Evolutionary conservation across 2,113 vertebrate genomes (phyloP).

Genomic region (Acanthochromis polyacanthus): DNA sequence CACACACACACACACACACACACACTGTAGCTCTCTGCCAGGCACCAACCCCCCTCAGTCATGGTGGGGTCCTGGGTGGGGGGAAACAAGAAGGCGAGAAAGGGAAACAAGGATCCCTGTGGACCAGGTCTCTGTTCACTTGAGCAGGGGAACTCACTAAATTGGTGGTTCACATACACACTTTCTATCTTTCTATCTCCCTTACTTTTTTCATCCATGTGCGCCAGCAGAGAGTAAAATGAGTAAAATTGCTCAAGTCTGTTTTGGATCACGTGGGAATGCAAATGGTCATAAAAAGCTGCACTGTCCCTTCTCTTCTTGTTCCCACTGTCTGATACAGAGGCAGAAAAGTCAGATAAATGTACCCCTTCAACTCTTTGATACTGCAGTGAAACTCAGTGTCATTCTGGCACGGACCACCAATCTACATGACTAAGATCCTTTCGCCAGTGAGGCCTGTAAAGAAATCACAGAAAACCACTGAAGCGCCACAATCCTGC

Average conservation of each 20-base stretch:
- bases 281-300: slow-evolving; percentile 27
- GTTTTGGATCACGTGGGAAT: slow-evolving; percentile 72
- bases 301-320: slow-evolving; percentile 4
- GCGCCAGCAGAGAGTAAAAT: slow-evolving; percentile 36
- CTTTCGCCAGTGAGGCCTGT: not conserved
- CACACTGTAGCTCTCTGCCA: slow-evolving; percentile 62
- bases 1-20: slow-evolving; percentile 39
- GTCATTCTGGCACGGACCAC: slow-evolving; percentile 1
- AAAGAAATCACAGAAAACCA: slow-evolving; percentile 32
- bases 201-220: slow-evolving; percentile 51
- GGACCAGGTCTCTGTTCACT: slow-evolving; percentile 79
- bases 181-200: slow-evolving; percentile 65
- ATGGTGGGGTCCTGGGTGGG: slow-evolving; percentile 60
- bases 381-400: slow-evolving; percentile 3
- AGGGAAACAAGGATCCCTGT: slow-evolving; percentile 76
- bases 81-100: slow-evolving; percentile 24
- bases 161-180: slow-evolving; percentile 79
- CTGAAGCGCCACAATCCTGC: slow-evolving; percentile 9
- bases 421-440: slow-evolving; percentile 16
- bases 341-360: slow-evolving; percentile 21
- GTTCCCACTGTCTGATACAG: slow-evolving; percentile 25
- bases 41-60: slow-evolving; percentile 66
- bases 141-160: slow-evolving; percentile 73
- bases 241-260: slow-evolving; percentile 70
- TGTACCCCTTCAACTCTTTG: not conserved